Evolutionary conservation across 2,888 invertebrate genomes (phyloP), one percentile per base, ranked within the genome.

Genomic region (Ischnura elegans): DNA sequence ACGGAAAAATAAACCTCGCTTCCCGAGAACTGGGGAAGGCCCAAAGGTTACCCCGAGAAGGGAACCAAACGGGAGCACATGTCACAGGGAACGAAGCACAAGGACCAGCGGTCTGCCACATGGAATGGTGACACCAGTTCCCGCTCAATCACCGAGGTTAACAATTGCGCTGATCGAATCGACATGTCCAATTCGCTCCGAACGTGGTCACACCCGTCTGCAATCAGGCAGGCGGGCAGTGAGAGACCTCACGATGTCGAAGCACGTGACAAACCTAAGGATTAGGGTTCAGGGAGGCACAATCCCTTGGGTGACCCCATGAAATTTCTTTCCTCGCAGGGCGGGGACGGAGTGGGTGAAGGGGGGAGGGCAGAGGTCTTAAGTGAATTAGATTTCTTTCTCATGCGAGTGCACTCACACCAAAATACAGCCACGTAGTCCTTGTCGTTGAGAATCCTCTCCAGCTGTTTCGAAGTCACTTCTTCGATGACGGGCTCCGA

Each of bases 391-490:
- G 90, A 90, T 36, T 43, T 51, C 0, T 36, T 43, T 90, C 25
- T 90, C 25, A 61, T 51, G 55, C 66, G 90, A 66, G 76, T 90
- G 45, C 97, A 98, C 98, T 98, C 98, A 99, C 98, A 99, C 98
- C 98, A 99, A 97, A 98, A 98, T 96, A 98, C 98, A 96, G 98
- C 98, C 96, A 99, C 98, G 97, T 98, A 98, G 97, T 98, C 98
- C 97, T 98, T 98, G 95, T 98, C 98, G 96, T 97, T 97, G 96
- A 99, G 97, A 95, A 98, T 97, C 96, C 98, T 97, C 96, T 98
- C 98, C 97, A 98, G 97, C 96, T 98, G 98, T 96, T 98, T 98
- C 96, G 98, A 97, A 96, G 98, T 98, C 97, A 98, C 98, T 97
- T 98, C 98, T 97, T 98, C 98, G 97, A 98, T 98, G 87, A 90